Conservation (phyloP, 2,113 vertebrate species). For the Aix galericulata region DNA sequence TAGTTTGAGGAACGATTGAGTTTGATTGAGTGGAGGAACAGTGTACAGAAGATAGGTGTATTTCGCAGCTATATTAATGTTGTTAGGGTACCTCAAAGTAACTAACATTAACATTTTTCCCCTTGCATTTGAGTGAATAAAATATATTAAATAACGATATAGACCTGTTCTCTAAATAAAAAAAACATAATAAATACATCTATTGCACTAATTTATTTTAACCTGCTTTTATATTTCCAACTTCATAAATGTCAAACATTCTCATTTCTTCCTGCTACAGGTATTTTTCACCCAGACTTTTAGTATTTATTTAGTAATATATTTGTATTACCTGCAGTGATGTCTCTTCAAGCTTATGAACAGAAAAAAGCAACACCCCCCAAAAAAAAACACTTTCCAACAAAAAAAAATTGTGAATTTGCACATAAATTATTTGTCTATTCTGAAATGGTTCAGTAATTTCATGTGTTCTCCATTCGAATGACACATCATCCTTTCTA, state of each 20-base stretch:
- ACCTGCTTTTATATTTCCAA: neutral
- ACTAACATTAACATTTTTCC: neutral
- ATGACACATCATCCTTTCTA: neutral
- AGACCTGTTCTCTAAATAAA: neutral
- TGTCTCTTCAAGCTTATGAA: neutral
- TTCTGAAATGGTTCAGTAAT: neutral
- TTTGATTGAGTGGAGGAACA: neutral
- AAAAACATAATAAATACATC: neutral
- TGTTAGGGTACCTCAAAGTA: neutral
- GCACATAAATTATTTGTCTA: neutral
- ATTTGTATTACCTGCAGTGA: neutral
- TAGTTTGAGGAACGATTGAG: neutral
- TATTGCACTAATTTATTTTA: neutral
- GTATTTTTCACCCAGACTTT: neutral
- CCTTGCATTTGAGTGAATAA: neutral
- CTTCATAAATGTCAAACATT: neutral
- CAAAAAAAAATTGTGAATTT: neutral
- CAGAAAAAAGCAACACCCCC: fast-evolving
- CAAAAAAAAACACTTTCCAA: neutral
- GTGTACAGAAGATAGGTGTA: neutral
- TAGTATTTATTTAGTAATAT: neutral
- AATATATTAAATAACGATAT: neutral
- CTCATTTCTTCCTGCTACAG: neutral
- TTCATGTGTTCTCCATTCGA: neutral
- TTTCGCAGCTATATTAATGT: neutral